These are phyloP conservation scores for Serranus cabrilla DNA, from an alignment of 2,797 vertebrate species.

Conservation along the genomic window DNA sequence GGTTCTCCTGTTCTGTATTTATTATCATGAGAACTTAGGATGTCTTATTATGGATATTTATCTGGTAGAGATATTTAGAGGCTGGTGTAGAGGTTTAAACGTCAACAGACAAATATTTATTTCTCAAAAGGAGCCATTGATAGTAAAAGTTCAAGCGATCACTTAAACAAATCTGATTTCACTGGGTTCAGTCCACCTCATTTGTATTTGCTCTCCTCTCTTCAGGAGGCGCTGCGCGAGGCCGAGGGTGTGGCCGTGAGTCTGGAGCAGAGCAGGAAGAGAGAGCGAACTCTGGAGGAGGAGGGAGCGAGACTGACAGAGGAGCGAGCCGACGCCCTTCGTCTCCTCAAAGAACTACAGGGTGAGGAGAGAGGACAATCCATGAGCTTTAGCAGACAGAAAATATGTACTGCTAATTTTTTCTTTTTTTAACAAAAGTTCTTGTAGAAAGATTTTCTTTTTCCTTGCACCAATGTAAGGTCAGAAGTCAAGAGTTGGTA, in stretches of 20 bases:
- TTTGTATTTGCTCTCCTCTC: conserved; percentile 20
- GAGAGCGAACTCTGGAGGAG: conserved; percentile 80
- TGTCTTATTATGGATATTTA: neutral
- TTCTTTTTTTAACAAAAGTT: neutral
- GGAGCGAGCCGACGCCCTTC: conserved; percentile 80
- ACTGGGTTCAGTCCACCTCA: conserved; percentile 22
- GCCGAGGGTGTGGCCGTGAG: conserved; percentile 74
- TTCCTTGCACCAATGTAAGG: neutral
- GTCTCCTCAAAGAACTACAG: conserved; percentile 83
- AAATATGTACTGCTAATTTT: neutral
- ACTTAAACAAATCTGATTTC: conserved; percentile 5
- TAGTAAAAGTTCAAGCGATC: neutral
- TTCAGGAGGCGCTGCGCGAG: conserved; percentile 81
- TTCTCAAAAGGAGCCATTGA: neutral
- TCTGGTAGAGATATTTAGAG: neutral
- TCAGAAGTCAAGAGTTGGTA: conserved; percentile 8
- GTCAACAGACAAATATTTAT: neutral
- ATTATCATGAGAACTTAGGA: conserved; percentile 1
- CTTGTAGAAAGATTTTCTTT: neutral
- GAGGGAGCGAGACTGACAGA: conserved; percentile 82
- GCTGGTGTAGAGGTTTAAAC: neutral
- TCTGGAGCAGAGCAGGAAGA: conserved; percentile 85
- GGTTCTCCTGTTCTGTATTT: neutral
- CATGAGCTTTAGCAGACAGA: neutral
- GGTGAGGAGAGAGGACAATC: conserved; percentile 68